These are phyloP conservation scores for Loris lydekkerianus DNA, from an alignment of 2,797 vertebrate genomes.

Conservation along the genomic window DNA sequence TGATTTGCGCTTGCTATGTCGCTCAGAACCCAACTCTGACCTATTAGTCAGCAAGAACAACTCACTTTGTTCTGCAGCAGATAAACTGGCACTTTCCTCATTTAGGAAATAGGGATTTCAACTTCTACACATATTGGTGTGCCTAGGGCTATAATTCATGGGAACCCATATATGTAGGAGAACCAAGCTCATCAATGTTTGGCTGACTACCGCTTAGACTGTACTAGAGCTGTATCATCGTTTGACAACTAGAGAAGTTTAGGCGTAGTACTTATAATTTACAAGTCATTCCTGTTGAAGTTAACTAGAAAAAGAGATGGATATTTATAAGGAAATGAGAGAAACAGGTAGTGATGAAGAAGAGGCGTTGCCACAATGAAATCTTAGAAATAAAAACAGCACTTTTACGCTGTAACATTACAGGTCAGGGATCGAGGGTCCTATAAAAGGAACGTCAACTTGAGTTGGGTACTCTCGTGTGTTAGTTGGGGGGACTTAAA, in stretches of 20 bases:
- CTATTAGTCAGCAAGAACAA: neutral
- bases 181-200: neutral
- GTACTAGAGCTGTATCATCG: neutral
- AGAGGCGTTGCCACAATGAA: neutral
- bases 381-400: neutral
- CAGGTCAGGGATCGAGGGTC: neutral
- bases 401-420: constrained; percentile 4
- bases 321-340: constrained; percentile 30
- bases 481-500: neutral
- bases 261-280: neutral
- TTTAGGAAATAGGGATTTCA: neutral
- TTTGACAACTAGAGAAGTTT: neutral
- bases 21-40: neutral
- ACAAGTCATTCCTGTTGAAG: neutral
- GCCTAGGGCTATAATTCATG: neutral
- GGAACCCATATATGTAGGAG: neutral
- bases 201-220: neutral
- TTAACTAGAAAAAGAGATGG: neutral
- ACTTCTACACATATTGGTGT: neutral
- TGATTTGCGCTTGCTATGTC: constrained; percentile 17
- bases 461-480: neutral
- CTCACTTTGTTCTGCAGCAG: neutral
- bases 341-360: neutral
- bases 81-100: neutral
- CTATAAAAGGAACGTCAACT: neutral